phyloP scores from a whole-genome alignment of 2,888 invertebrate genomes.

The Oscheius sp. region DNA sequence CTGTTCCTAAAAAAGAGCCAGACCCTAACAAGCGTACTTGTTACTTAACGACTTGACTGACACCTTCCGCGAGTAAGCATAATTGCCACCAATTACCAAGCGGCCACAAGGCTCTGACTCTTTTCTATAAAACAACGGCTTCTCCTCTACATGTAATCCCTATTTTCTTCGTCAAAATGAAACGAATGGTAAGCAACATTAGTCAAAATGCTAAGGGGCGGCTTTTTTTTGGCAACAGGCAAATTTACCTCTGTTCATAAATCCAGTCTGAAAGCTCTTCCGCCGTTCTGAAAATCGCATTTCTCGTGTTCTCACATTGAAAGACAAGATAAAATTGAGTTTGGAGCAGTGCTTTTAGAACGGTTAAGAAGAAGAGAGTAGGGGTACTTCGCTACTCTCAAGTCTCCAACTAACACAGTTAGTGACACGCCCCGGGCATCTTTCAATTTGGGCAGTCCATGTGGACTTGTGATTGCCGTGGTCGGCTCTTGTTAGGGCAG shows the following conservation, averaged over 20 bases:
- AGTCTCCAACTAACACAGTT: constrained; percentile 35
- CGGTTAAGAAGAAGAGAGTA: constrained; percentile 4
- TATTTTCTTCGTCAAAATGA: constrained; percentile 6
- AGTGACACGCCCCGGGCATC: constrained; percentile 38
- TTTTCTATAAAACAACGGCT: neutral
- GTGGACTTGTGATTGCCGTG: constrained; percentile 37
- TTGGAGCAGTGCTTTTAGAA: constrained; percentile 34
- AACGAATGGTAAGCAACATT: constrained; percentile 28
- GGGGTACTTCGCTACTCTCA: constrained; percentile 20
- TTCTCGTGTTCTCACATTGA: constrained; percentile 38
- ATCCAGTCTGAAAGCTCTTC: constrained; percentile 25
- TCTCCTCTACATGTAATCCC: too few relatives aligned
- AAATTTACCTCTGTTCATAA: constrained; percentile 6
- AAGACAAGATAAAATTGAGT: constrained; percentile 36
- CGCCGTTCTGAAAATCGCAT: constrained; percentile 34
- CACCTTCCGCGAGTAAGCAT: constrained; percentile 35
- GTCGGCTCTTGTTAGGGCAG: constrained; percentile 35
- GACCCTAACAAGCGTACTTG: constrained; percentile 14
- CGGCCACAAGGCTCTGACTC: constrained; percentile 3
- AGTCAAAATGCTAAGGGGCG: neutral
- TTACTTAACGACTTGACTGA: constrained; percentile 33
- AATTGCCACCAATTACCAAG: constrained; percentile 30
- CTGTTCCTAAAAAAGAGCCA: neutral
- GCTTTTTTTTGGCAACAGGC: neutral
- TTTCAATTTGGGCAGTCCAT: constrained; percentile 34